Evolutionary conservation across 1,140 invertebrate genomes (phyloP).

Genomic region (Procambarus clarkii): DNA sequence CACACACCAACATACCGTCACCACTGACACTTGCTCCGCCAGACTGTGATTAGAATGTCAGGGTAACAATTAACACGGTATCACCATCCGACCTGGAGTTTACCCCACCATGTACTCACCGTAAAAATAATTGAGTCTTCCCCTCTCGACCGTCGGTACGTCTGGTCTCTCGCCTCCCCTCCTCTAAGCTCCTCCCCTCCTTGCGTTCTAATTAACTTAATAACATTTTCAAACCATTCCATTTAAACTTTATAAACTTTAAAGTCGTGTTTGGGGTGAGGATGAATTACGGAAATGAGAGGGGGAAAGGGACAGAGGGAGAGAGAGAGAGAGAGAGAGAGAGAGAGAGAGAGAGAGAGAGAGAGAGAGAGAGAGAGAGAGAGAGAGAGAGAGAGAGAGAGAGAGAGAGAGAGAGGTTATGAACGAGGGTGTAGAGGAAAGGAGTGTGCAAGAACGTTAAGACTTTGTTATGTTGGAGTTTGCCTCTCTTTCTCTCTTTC

Average conservation of each 20-base stretch:
- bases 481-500: background rate
- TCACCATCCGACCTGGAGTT: conserved; percentile 48
- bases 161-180: no score
- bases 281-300: conserved; percentile 60
- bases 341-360: background rate
- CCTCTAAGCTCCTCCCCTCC: background rate
- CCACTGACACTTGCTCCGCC: conserved; percentile 6
- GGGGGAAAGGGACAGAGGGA: conserved; percentile 4
- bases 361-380: background rate
- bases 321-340: background rate
- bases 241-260: conserved; percentile 68
- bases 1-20: background rate
- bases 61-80: conserved; percentile 52
- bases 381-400: no score
- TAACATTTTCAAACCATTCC: conserved; percentile 68
- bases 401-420: no score
- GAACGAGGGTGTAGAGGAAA: no score
- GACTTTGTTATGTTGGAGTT: no score
- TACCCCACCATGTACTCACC: conserved; percentile 36
- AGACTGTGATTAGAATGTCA: conserved; percentile 48
- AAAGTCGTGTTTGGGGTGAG: conserved; percentile 63
- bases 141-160: background rate
- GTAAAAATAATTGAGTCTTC: conserved; percentile 52
- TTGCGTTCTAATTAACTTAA: conserved; percentile 58
- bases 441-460: no score